These are phyloP conservation scores for Ellobium chinense DNA, from an alignment of 2,888 invertebrate genomes.

Conservation along the genomic window DNA sequence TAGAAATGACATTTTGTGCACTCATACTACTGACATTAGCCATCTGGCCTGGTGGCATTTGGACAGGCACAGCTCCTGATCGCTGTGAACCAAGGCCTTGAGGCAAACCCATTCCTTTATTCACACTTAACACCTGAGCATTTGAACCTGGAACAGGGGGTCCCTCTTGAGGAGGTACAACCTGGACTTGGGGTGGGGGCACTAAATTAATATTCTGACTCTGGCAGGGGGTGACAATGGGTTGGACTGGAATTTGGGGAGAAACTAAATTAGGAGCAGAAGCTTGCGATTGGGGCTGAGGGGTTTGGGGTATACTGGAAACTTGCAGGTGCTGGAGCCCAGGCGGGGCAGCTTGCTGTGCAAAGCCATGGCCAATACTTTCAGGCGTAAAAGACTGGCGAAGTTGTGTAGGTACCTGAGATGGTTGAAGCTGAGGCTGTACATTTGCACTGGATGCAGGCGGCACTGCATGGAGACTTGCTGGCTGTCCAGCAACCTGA, in stretches of 20 bases:
- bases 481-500: slow-evolving; percentile 1
- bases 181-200: slow-evolving; percentile 28
- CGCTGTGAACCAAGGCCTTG: slow-evolving; percentile 5
- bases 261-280: slow-evolving; percentile 28
- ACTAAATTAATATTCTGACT: slow-evolving; percentile 21
- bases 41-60: slow-evolving; percentile 24
- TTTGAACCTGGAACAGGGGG: background rate
- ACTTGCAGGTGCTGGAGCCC: slow-evolving; percentile 26
- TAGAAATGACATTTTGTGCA: slow-evolving; percentile 34
- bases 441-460: slow-evolving; percentile 5
- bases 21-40: slow-evolving; percentile 19
- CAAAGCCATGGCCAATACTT: slow-evolving; percentile 28
- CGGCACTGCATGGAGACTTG: background rate
- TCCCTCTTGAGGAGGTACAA: slow-evolving; percentile 8
- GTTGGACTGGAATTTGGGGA: slow-evolving; percentile 19
- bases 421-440: background rate
- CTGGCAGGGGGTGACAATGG: slow-evolving; percentile 18
- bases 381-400: slow-evolving; percentile 18
- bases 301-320: too few relatives aligned
- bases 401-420: slow-evolving; percentile 36
- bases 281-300: too few relatives aligned
- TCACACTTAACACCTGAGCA: slow-evolving; percentile 8
- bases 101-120: background rate
- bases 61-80: slow-evolving; percentile 1
- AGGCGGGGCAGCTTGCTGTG: slow-evolving; percentile 9